A percentile compares a stretch with the other conserved stretches of the same genome.
Evolutionary conservation across 1,140 invertebrate species (phyloP).

Genomic region (roundworm (Caenorhabditis elegans)): WBcel235 BX284605.5:14581501-14582000

Average conservation of each 20-base stretch:
- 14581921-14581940: neutral
- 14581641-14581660: conserved; percentile 30
- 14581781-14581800: conserved; percentile 24
- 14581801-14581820: neutral
- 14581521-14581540: neutral
- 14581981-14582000: no score
- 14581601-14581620: conserved; percentile 30
- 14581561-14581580: neutral
- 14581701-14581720: neutral
- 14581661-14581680: conserved; percentile 21
- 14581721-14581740: neutral
- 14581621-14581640: conserved; percentile 24
- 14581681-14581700: neutral
- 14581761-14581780: neutral
- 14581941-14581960: neutral
- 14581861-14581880: conserved; percentile 28
- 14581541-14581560: neutral
- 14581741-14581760: neutral
- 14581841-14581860: conserved; percentile 19
- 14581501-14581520: conserved; percentile 3
- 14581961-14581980: no score
- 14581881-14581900: neutral
- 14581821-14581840: neutral
- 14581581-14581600: neutral
- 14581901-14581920: neutral